Evolutionary conservation across 2,797 vertebrate species (phyloP).

Genomic region (Spinus pinus): DNA sequence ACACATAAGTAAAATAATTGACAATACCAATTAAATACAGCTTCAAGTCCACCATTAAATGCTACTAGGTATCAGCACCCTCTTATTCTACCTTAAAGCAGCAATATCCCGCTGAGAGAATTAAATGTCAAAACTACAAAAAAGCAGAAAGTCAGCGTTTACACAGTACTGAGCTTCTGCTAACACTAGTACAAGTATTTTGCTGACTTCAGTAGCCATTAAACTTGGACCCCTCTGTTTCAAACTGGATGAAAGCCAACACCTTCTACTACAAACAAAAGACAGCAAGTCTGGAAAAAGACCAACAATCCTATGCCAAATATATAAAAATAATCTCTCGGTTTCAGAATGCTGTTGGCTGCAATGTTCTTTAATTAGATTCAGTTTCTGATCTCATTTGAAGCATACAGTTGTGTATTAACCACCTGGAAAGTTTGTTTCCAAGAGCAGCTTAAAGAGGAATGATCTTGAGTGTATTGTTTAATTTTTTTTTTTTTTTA

Average conservation of each 20-base stretch:
- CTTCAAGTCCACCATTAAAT: background rate
- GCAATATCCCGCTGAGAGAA: background rate
- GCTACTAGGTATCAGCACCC: background rate
- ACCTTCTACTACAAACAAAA: constrained; percentile 43
- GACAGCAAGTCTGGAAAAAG: background rate
- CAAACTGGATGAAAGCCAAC: constrained; percentile 32
- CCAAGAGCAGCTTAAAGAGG: background rate
- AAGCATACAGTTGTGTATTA: constrained; percentile 5
- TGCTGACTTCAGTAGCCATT: constrained; percentile 52
- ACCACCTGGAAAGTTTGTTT: background rate
- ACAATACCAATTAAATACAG: rapidly evolving
- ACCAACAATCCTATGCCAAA: constrained; percentile 27
- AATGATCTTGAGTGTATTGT: background rate
- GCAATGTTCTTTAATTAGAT: constrained; percentile 41
- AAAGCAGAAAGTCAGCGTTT: constrained; percentile 7
- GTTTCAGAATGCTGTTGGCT: constrained; percentile 25
- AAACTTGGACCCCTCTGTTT: constrained; percentile 48
- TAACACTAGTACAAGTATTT: constrained; percentile 53
- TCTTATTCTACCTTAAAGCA: background rate
- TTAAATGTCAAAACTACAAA: constrained; percentile 3
- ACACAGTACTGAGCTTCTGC: constrained; percentile 20
- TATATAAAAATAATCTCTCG: constrained; percentile 53
- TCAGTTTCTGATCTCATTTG: constrained; percentile 41
- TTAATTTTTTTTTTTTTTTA: background rate
- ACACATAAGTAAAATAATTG: background rate